These are phyloP conservation scores for Ganaspis sp. DNA, from an alignment of 1,140 invertebrate species.

Conservation along the genomic window DNA sequence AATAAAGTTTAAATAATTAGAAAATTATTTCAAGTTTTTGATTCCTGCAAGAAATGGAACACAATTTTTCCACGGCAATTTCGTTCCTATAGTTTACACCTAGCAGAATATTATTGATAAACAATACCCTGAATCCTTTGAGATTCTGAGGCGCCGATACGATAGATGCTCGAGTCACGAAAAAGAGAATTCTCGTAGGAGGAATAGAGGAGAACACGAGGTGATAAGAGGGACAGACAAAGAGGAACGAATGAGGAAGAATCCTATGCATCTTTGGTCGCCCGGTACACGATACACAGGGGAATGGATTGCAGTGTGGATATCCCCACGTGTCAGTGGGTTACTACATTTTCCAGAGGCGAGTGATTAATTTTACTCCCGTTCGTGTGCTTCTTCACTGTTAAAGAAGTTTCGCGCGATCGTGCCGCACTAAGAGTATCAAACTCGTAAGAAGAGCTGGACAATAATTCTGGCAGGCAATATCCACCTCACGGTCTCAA, in stretches of 20 bases:
- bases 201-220: slow-evolving; percentile 29
- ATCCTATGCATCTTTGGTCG: slow-evolving; percentile 41
- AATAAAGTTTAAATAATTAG: no score
- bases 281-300: slow-evolving; percentile 36
- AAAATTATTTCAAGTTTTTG: neutral
- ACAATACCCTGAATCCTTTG: slow-evolving; percentile 1
- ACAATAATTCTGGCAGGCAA: slow-evolving; percentile 57
- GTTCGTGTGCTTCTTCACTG: slow-evolving; percentile 48
- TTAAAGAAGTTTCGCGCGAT: slow-evolving; percentile 43
- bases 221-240: slow-evolving; percentile 23
- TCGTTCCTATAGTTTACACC: slow-evolving; percentile 5
- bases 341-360: slow-evolving; percentile 55
- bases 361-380: slow-evolving; percentile 54
- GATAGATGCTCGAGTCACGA: slow-evolving; percentile 43
- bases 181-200: slow-evolving; percentile 39
- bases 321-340: slow-evolving; percentile 50
- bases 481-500: slow-evolving; percentile 33
- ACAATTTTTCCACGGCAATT: neutral
- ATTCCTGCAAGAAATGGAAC: neutral
- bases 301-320: slow-evolving; percentile 31
- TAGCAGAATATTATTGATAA: slow-evolving; percentile 25
- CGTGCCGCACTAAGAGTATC: slow-evolving; percentile 49
- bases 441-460: slow-evolving; percentile 52
- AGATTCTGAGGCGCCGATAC: slow-evolving; percentile 20
- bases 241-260: slow-evolving; percentile 41